Base-by-base conservation (phyloP, 2,797 vertebrate genomes). In the Silurus lanzhouensis region DNA sequence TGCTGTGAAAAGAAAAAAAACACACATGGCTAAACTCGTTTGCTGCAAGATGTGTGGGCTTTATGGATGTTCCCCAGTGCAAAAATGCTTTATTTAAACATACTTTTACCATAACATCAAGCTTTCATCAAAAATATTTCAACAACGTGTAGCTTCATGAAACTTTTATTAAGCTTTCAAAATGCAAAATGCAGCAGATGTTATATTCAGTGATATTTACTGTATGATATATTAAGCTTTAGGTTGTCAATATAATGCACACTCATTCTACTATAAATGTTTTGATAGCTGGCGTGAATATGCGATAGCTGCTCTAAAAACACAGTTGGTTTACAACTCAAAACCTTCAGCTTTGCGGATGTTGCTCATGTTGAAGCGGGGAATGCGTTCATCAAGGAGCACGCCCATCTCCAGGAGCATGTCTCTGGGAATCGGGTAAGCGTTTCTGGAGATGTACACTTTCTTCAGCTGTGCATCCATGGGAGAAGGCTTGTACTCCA, bases 391-490 rank as follows among this genome's bases (percentile, higher is more conserved):
- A 0, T 92, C 27, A 63, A 92, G 84, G 80, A 94, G 93, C 83
- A 95, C 94, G 0, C 94, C 95, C 93, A 92, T 94, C 86, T 92
- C 5, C 12, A 72, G 20, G 83, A 96, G 89, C 22, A 92, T 2
- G 78, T 87, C 87, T 70, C 86, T 88, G 5, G 94, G 94, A 58
- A 95, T 6, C 0, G 87, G 93, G 0, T 84, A 92, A 25, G 94
- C 88, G 0, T 96, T 90, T n/a, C 95, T 93, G 66, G 95, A 96
- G 84, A 91, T 88, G 0, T 92, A 95, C 2, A 89, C 7, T n/a
- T 20, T 88, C 86, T 87, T 88, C 83, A 95, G 91, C 27, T 85
- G 87, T 15, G 84, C 85, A 67, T 27, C 90, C 89, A 88, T 94
- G 0, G 94, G 93, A 0, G 92, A 84, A 0, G 93, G 70, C 22